A percentile compares a stretch with the other conserved stretches of the same genome.
phyloP scores from a whole-genome alignment of 2,113 vertebrate species.

The Pycnonotus jocosus region DNA sequence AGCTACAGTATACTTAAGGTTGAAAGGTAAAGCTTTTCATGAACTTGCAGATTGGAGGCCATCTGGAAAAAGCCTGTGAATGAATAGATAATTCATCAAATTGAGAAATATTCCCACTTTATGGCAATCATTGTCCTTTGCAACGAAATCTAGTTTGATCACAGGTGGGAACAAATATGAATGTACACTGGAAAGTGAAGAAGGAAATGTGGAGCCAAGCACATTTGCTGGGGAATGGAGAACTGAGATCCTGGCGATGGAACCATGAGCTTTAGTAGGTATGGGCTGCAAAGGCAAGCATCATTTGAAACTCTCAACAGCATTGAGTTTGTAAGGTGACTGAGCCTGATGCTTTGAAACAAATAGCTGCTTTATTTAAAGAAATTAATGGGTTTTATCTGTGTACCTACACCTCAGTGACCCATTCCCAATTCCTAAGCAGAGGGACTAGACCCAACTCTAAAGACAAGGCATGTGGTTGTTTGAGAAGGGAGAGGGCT shows the following conservation, averaged over 20 bases:
- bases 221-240: neutral
- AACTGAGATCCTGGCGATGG: neutral
- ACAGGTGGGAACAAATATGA: neutral
- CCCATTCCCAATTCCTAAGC: neutral
- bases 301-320: neutral
- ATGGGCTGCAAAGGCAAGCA: neutral
- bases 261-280: neutral
- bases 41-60: neutral
- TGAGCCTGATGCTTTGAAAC: neutral
- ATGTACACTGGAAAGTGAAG: neutral
- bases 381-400: neutral
- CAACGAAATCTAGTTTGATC: neutral
- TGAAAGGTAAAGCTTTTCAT: conserved; percentile 14
- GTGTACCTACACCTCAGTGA: neutral
- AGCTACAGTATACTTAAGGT: neutral
- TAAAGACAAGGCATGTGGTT: neutral
- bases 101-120: neutral
- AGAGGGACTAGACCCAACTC: neutral
- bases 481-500: neutral
- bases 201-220: neutral
- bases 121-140: neutral
- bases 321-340: neutral
- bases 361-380: neutral
- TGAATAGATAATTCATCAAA: conserved; percentile 8
- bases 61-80: neutral